phyloP scores from a whole-genome alignment of 1,140 invertebrate species.

The Colletes latitarsis region DNA sequence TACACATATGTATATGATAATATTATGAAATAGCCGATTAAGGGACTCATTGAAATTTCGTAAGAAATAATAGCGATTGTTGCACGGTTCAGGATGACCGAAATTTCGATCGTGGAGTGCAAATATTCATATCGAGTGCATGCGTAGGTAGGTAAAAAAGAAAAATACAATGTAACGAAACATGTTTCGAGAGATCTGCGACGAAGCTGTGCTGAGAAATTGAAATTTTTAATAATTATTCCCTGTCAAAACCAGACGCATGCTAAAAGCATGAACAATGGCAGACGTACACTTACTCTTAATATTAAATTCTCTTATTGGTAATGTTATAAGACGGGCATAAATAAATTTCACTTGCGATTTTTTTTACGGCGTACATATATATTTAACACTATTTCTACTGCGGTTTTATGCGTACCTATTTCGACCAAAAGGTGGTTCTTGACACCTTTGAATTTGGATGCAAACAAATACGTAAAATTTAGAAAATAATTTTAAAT shows the following conservation, averaged over 20 bases:
- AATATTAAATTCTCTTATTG: too few relatives aligned
- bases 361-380: too few relatives aligned
- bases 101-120: conserved; percentile 1
- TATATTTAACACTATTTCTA: too few relatives aligned
- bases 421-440: too few relatives aligned
- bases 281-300: too few relatives aligned
- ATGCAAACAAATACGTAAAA: background rate
- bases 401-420: too few relatives aligned
- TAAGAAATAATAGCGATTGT: conserved; percentile 7
- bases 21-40: background rate
- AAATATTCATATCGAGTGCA: conserved; percentile 39
- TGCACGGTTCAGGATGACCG: background rate
- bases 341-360: too few relatives aligned
- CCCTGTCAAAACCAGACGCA: background rate
- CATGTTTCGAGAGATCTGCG: conserved; percentile 17
- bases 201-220: background rate
- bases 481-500: background rate
- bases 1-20: background rate
- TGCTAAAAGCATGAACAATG: background rate
- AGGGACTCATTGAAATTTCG: background rate
- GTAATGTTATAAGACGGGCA: too few relatives aligned
- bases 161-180: conserved; percentile 10
- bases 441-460: too few relatives aligned
- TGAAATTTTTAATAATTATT: background rate
- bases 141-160: conserved; percentile 39